Conservation (phyloP, 2,888 invertebrate genomes). For the Phyllotreta striolata region DNA sequence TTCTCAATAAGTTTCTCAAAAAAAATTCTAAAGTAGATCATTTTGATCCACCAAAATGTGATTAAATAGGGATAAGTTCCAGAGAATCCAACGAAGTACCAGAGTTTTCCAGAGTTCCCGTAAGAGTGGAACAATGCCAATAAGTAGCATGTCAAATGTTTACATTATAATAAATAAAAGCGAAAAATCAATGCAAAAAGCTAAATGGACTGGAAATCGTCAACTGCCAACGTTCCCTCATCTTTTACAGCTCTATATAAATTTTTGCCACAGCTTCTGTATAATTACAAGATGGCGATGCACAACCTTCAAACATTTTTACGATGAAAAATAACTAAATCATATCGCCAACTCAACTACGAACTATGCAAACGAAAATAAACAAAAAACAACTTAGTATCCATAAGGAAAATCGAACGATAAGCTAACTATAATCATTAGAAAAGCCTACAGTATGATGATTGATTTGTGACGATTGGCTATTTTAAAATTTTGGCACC, state of each 20-base stretch:
- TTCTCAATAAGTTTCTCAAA: too few relatives aligned
- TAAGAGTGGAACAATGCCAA: too few relatives aligned
- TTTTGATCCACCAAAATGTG: too few relatives aligned
- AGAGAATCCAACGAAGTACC: too few relatives aligned
- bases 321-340: conserved; percentile 52
- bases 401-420: conserved; percentile 49
- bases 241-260: conserved; percentile 39
- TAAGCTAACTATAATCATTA: conserved; percentile 49
- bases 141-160: neutral
- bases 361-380: conserved; percentile 42
- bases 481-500: conserved; percentile 49
- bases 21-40: too few relatives aligned
- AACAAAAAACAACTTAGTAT: conserved; percentile 47
- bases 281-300: conserved; percentile 54
- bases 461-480: conserved; percentile 32
- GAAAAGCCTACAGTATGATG: conserved; percentile 51
- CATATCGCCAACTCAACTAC: conserved; percentile 53
- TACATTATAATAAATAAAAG: conserved; percentile 28
- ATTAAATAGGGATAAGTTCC: too few relatives aligned
- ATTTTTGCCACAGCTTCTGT: conserved; percentile 42
- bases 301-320: conserved; percentile 58
- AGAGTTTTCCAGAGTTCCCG: too few relatives aligned
- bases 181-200: conserved; percentile 37
- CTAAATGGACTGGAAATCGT: conserved; percentile 44
- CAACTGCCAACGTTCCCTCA: conserved; percentile 41